Conservation (phyloP, 2,797 vertebrate species). For the Staurois parvus region DNA sequence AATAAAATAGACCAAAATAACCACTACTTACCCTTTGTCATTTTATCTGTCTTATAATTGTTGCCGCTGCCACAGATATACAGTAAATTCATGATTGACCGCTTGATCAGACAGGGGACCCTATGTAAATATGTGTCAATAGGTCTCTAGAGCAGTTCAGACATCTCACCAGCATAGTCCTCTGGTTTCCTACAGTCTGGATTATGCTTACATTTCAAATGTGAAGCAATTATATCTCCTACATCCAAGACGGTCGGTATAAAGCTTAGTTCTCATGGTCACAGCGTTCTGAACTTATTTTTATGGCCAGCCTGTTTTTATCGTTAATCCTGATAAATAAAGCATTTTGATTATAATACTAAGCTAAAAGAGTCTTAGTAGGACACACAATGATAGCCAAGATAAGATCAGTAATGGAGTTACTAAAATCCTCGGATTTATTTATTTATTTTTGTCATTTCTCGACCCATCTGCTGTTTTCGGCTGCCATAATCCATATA, state of each 20-base stretch:
- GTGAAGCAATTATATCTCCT: not conserved
- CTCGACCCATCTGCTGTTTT: slow-evolving; percentile 63
- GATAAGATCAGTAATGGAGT: slow-evolving; percentile 60
- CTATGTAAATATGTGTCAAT: not conserved
- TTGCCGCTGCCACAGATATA: not conserved
- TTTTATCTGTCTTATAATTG: not conserved
- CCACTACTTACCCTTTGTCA: slow-evolving; percentile 8
- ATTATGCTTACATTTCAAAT: slow-evolving; percentile 12
- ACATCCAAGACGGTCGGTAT: not conserved
- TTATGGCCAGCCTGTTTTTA: slow-evolving; percentile 9
- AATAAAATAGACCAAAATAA: not conserved
- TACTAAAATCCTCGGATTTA: slow-evolving; percentile 49
- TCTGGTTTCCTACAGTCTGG: not conserved
- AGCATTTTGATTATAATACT: slow-evolving; percentile 50
- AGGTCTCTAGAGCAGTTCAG: not conserved
- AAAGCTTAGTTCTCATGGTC: slow-evolving; percentile 8
- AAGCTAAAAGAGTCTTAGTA: slow-evolving; percentile 8
- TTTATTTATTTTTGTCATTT: slow-evolving; percentile 53
- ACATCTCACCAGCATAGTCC: slow-evolving; percentile 2
- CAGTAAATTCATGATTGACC: not conserved
- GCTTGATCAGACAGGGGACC: not conserved
- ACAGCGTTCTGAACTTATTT: slow-evolving; percentile 13
- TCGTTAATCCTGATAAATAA: slow-evolving; percentile 50
- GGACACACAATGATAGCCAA: slow-evolving; percentile 38
- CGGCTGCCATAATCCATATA: slow-evolving; percentile 43